Conservation (phyloP, 2,113 vertebrate species). For the Pipra filicauda region DNA sequence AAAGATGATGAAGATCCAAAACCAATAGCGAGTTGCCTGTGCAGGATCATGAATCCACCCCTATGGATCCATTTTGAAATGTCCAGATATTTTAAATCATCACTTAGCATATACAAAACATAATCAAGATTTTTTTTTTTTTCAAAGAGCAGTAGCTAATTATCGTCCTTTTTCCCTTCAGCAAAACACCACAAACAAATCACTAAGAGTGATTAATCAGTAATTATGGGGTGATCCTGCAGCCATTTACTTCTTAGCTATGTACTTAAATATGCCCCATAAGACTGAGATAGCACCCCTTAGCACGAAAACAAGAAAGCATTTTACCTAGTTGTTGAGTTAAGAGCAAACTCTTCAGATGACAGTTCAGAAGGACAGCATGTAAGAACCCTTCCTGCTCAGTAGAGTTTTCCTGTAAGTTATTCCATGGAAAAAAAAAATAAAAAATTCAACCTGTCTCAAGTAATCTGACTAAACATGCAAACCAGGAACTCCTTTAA, state of each 20-base stretch:
- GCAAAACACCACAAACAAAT: background rate
- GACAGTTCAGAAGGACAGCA: background rate
- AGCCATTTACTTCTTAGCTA: background rate
- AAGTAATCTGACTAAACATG: background rate
- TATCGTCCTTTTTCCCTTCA: background rate
- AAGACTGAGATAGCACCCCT: background rate
- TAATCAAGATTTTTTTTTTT: background rate
- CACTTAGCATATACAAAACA: background rate
- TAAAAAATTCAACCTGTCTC: background rate
- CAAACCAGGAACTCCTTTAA: background rate
- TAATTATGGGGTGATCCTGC: background rate
- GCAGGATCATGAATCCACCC: background rate
- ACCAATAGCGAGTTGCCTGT: accelerated
- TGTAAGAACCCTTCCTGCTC: background rate
- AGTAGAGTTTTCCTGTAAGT: background rate
- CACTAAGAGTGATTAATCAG: background rate
- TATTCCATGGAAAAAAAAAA: background rate
- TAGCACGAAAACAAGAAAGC: background rate
- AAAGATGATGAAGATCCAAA: background rate
- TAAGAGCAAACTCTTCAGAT: background rate
- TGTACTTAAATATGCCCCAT: background rate
- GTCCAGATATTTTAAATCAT: background rate
- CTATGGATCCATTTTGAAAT: background rate
- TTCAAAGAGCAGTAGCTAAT: background rate
- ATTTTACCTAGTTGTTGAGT: background rate